Base-by-base conservation (phyloP, 2,797 vertebrate species). In the Pyrrhura leucotis region DNA sequence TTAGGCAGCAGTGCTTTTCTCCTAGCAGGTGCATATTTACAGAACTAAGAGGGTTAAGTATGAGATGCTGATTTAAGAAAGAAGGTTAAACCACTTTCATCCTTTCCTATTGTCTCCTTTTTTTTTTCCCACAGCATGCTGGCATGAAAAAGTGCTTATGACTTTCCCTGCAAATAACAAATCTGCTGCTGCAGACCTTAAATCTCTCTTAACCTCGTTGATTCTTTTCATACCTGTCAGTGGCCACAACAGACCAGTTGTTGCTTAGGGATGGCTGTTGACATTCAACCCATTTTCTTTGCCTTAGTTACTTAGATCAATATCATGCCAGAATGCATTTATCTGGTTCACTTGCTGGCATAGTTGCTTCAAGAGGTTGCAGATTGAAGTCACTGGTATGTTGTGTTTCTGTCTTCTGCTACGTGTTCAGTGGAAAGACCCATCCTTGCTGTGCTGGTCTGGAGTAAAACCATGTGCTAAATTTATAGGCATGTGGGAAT, bases 211-310 rank as follows among this genome's bases (percentile, higher is more conserved):
- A 87, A 59, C 14, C n/a, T 84, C 3, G 0, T 7, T 3, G 9
- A 6, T 12, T 47, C 15, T 79, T 68, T 87, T 59, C 39, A 13
- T 89, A 85, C 54, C 51, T 75, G 40, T 71, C 42, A 54, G 50
- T 67, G 28, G 17, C 73, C 79, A 88, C 44, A 94, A 88, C 89
- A 94, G 79, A 82, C 83, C 29, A 76, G 10, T 29, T 85, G 83
- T 93, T 95, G 94, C 89, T 59, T 81, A 89, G 95, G 80, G 28
- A 29, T 5, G 17, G 40, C 45, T 85, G 61, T 75, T 95, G 94
- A 83, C 28, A 26, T 44, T 21, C 45, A 89, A 54, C 28, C n/a
- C 61, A 29, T 78, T 77, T 96, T 96, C 79, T 80, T 90, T 31
- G 25, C 81, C 53, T 69, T 72, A 23, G 80, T 77, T 88, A 84